Evolutionary conservation across 2,797 vertebrate genomes (phyloP), one percentile per base, ranked within the genome.

Genomic region (Huso huso): DNA sequence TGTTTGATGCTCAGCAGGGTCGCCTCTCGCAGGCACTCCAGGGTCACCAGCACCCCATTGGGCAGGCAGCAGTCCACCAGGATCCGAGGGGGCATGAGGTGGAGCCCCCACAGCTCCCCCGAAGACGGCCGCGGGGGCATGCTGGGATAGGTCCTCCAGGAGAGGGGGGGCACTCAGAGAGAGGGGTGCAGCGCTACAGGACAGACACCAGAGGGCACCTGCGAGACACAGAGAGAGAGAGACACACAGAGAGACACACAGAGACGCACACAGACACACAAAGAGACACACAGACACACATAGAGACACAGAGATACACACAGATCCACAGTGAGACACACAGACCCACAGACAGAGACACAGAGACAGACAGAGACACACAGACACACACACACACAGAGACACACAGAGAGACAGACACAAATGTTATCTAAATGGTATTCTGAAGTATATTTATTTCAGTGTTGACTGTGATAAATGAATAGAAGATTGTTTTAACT

Each of bases 1-100:
- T 90, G 88, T 67, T 91, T 91, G 73, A 91, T 86, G 74, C 73
- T 86, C 70, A 84, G 79, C 18, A 91, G 83, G 0, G 87, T 87
- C 62, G 89, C 88, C 72, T 91, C 89, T 15, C 90, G 79, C 68
- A 91, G 78, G 67, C 90, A 91, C 75, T 91, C 90, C 37, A 91
- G 78, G 23, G 84, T 89, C 65, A 90, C 89, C 75, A 91, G 78
- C 83, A 91, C 84, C 60, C 89, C 87, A 0, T 89, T 90, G 67
- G 89, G 89, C 9, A 91, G 81, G 71, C 87, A 89, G 78, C 89
- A 91, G 73, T 91, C 89, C 78, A 91, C 89, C 78, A 86, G 82
- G 77, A 90, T 90, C 53, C 86, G 83, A 0, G 89, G 89, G 72
- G 87, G 89, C 89, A 91, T 91, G 71, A 91, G 78, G 66, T 90